Evolutionary conservation across 2,797 vertebrate species (phyloP), one percentile per base, ranked within the genome.

Genomic region (Muscicapa comitata): DNA sequence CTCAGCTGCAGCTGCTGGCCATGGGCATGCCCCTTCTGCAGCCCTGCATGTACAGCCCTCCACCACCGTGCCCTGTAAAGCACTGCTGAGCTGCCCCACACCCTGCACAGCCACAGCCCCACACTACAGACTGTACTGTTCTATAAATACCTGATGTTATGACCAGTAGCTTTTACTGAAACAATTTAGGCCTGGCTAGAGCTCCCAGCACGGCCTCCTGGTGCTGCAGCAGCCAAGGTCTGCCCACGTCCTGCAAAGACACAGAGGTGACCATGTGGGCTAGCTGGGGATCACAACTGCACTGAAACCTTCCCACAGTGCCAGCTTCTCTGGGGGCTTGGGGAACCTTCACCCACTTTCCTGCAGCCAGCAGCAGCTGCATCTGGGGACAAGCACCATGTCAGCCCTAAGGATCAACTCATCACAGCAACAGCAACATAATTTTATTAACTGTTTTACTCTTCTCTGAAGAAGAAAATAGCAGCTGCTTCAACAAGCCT

Each of bases 361-460:
- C 75, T 50, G 15, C 86, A 74, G 73, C 78, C 89, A 86, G 71
- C 12, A 12, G 59, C 86, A 12, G 9, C 31, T 74, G 16, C 1
- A 1, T 25, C 25, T 3, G 7, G 47, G 37, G 62, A 86, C 43
- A 16, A 20, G 58, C 35, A 54, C 29, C 0, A 0, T 18, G 40
- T 38, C 59, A 87, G 57, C 29, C 19, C 5, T 16, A 62, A 66
- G 63, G 48, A 91, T 62, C 57, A 53, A 63, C 35, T 23, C 43
- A 71, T 28, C 4, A 2, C 54, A 72, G 86, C 79, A 95, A 89
- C 54, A 65, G 74, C 79, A 90, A 29, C 2, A 3, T 75, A 74
- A 92, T 93, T 96, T 91, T 94, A 93, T 96, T 95, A 97, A 87
- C 74, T 91, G 31, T 68, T 71, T 86, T 89, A 25, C 66, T 88